Conservation (phyloP, 2,888 invertebrate species). For the Cataglyphis rosenhaueri region DNA sequence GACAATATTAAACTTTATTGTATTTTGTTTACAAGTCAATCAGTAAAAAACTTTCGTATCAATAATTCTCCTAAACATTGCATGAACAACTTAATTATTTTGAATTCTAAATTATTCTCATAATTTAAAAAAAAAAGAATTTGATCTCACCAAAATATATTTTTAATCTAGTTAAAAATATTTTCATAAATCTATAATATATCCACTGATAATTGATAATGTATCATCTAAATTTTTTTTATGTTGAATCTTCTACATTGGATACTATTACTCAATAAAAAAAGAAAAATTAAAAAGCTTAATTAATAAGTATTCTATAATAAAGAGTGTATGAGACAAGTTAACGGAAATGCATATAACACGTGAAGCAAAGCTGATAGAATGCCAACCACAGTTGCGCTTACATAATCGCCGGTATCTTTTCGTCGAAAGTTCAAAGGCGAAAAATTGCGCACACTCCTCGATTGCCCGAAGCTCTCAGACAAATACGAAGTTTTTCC, state of each 20-base stretch:
- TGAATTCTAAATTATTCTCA: neutral
- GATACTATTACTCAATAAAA: neutral
- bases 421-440: neutral
- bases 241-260: neutral
- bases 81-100: neutral
- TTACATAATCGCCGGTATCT: conserved; percentile 4
- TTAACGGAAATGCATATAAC: conserved; percentile 47
- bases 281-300: neutral
- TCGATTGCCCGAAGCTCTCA: conserved; percentile 9
- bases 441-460: conserved; percentile 3
- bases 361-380: conserved; percentile 28
- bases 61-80: neutral
- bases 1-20: conserved; percentile 27
- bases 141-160: conserved; percentile 5
- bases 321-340: conserved; percentile 6
- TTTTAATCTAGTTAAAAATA: neutral
- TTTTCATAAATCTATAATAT: neutral
- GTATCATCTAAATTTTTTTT: neutral
- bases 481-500: conserved; percentile 27
- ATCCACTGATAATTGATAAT: neutral
- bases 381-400: conserved; percentile 17
- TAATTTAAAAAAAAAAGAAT: neutral
- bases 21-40: conserved; percentile 13
- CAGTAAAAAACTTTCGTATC: neutral
- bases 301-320: neutral